phyloP scores from a whole-genome alignment of 2,797 vertebrate genomes.

The Molossus alvarezi region DNA sequence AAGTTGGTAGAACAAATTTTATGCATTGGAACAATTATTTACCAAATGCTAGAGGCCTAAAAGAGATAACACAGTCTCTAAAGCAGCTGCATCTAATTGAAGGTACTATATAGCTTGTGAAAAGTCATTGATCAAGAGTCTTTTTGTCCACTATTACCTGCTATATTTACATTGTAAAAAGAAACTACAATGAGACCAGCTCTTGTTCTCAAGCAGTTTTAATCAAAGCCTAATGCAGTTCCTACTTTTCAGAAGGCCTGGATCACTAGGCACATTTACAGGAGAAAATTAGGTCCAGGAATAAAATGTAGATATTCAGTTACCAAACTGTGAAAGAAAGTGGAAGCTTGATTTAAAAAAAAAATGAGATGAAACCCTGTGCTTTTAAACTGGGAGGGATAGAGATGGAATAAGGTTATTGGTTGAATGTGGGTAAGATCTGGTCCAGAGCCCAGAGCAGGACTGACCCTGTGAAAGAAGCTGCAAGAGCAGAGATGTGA shows the following conservation, averaged over 20 bases:
- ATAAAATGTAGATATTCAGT: background rate
- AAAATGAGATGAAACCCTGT: background rate
- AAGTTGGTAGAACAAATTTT: conserved; percentile 63
- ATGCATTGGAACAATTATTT: conserved; percentile 54
- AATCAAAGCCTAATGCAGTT: conserved; percentile 54
- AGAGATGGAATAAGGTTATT: background rate
- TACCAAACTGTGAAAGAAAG: background rate
- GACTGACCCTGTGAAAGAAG: background rate
- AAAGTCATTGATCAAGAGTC: conserved; percentile 4
- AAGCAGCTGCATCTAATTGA: conserved; percentile 42
- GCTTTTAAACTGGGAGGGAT: background rate
- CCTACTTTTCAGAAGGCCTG: background rate
- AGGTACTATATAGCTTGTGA: background rate
- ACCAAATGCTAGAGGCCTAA: conserved; percentile 48
- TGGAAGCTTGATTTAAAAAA: background rate
- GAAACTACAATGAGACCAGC: background rate
- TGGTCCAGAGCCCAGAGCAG: background rate
- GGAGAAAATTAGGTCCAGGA: conserved; percentile 17
- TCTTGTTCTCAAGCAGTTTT: conserved; percentile 25
- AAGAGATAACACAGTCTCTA: conserved; percentile 25
- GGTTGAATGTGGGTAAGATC: background rate
- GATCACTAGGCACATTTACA: background rate
- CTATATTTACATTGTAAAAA: background rate
- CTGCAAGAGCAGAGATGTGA: background rate
- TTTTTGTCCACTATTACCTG: background rate